phyloP scores from a whole-genome alignment of 2,888 invertebrate species.

The Lasiommata megera region DNA sequence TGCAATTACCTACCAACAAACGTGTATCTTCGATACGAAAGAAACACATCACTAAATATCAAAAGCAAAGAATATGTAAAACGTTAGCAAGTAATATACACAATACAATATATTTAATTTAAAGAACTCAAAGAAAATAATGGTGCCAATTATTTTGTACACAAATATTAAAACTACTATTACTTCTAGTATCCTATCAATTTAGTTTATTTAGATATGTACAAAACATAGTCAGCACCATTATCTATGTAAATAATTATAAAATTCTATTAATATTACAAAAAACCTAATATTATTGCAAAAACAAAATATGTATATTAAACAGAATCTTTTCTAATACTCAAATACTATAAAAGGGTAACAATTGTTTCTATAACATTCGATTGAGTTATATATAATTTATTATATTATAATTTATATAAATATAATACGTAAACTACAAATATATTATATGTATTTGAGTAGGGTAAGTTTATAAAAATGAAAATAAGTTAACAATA shows the following conservation, averaged over 20 bases:
- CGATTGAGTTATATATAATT: neutral
- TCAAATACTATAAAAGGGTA: slow-evolving; percentile 1
- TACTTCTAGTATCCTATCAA: too few relatives aligned
- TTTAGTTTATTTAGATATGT: too few relatives aligned
- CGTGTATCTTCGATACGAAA: neutral
- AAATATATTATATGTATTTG: too few relatives aligned
- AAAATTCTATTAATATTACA: neutral
- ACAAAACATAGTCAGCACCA: too few relatives aligned
- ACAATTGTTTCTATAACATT: neutral
- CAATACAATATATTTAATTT: neutral
- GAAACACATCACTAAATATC: neutral
- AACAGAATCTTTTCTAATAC: neutral
- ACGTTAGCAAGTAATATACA: neutral
- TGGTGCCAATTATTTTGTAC: too few relatives aligned
- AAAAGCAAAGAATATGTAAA: neutral
- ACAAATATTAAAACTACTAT: too few relatives aligned
- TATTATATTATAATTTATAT: too few relatives aligned
- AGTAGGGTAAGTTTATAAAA: too few relatives aligned
- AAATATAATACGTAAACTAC: too few relatives aligned
- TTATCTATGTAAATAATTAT: neutral
- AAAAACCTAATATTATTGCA: too few relatives aligned
- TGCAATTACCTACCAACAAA: neutral
- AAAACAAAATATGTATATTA: neutral
- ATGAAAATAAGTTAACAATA: too few relatives aligned
- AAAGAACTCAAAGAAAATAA: neutral